phyloP scores from a whole-genome alignment of 2,797 vertebrate species.

The Manis pentadactyla region DNA sequence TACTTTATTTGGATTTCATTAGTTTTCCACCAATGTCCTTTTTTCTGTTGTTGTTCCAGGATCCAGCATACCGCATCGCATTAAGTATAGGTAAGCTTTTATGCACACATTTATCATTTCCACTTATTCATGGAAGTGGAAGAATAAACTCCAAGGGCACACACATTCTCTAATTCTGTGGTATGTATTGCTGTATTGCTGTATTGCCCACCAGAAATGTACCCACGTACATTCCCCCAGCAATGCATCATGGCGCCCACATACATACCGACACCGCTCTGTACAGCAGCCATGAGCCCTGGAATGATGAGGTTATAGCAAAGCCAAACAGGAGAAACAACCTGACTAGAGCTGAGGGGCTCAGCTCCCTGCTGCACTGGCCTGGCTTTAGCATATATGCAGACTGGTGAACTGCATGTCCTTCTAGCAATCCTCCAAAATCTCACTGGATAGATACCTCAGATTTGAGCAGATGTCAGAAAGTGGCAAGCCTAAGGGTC shows the following conservation, averaged over 20 bases:
- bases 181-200: background rate
- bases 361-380: background rate
- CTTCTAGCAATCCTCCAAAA: background rate
- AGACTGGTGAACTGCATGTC: background rate
- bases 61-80: background rate
- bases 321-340: background rate
- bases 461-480: background rate
- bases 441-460: background rate
- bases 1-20: background rate
- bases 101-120: background rate
- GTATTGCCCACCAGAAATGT: background rate
- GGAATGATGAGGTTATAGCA: background rate
- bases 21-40: background rate
- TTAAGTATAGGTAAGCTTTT: constrained; percentile 23
- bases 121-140: background rate
- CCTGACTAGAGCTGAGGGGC: background rate
- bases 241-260: background rate
- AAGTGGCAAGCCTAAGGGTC: background rate
- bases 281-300: background rate
- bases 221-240: background rate
- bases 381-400: background rate
- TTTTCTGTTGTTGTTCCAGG: background rate
- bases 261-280: background rate
- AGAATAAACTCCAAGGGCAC: background rate
- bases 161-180: background rate